Conservation (phyloP, 2,797 vertebrate species). For the Lepilemur ruficaudatus region DNA sequence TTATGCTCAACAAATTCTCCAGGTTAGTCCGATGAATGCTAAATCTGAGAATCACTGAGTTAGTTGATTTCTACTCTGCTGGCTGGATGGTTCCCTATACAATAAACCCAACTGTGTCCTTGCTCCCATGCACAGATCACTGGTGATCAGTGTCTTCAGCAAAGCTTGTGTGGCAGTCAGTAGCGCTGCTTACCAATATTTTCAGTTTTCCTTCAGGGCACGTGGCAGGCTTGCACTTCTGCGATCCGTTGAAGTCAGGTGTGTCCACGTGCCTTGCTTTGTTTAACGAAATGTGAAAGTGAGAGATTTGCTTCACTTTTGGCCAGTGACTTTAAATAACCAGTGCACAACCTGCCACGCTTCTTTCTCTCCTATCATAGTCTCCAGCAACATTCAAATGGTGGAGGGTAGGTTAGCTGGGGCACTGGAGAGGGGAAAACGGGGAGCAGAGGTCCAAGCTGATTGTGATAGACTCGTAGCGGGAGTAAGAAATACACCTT, state of each 20-base stretch:
- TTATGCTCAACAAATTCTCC: background rate
- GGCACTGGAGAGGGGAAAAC: background rate
- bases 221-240: background rate
- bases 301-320: background rate
- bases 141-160: background rate
- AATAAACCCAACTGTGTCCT: background rate
- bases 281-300: background rate
- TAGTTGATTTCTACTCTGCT: background rate
- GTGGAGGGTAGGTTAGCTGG: background rate
- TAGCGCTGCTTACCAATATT: background rate
- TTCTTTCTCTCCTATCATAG: background rate
- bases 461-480: fast-evolving
- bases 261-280: background rate
- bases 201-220: background rate
- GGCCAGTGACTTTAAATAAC: background rate
- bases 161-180: background rate
- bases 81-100: background rate
- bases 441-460: background rate
- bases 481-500: background rate
- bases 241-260: background rate
- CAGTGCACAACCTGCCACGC: fast-evolving
- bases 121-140: background rate
- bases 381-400: background rate
- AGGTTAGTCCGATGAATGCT: background rate
- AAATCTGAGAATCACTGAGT: background rate